These are phyloP conservation scores for Bufotes viridis DNA, from an alignment of 2,797 vertebrate species.

Conservation along the genomic window DNA sequence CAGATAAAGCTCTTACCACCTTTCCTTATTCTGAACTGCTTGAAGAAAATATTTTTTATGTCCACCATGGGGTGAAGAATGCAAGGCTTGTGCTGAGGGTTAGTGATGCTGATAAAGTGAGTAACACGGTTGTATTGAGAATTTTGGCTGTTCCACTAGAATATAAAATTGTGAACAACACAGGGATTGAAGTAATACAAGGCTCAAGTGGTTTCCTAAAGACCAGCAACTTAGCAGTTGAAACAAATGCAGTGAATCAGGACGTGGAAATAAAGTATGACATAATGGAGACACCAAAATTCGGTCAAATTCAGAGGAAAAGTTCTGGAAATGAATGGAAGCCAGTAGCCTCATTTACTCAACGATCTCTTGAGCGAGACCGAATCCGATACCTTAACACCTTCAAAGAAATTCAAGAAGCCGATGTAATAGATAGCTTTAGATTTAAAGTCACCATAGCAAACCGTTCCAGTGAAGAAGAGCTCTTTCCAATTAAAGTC, in stretches of 20 bases:
- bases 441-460: constrained; percentile 85
- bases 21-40: constrained; percentile 83
- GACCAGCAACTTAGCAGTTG: constrained; percentile 78
- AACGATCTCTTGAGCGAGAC: constrained; percentile 79
- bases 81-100: constrained; percentile 88
- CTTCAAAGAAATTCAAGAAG: constrained; percentile 78
- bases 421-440: constrained; percentile 81
- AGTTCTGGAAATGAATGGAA: constrained; percentile 84
- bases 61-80: constrained; percentile 83
- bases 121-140: constrained; percentile 86
- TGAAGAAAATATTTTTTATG: constrained; percentile 80
- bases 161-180: constrained; percentile 83
- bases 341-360: constrained; percentile 79
- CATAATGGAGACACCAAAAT: constrained; percentile 78
- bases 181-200: constrained; percentile 79
- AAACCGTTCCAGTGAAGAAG: constrained; percentile 76
- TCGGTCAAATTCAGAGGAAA: constrained; percentile 84
- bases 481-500: constrained; percentile 80
- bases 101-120: constrained; percentile 87
- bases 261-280: constrained; percentile 79
- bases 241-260: constrained; percentile 81
- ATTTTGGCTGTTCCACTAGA: constrained; percentile 83
- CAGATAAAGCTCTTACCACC: constrained; percentile 75
- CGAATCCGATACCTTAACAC: constrained; percentile 81
- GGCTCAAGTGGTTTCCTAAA: constrained; percentile 78